These are phyloP conservation scores for Lycodopsis pacificus DNA, from an alignment of 2,797 vertebrate genomes.

Conservation along the genomic window DNA sequence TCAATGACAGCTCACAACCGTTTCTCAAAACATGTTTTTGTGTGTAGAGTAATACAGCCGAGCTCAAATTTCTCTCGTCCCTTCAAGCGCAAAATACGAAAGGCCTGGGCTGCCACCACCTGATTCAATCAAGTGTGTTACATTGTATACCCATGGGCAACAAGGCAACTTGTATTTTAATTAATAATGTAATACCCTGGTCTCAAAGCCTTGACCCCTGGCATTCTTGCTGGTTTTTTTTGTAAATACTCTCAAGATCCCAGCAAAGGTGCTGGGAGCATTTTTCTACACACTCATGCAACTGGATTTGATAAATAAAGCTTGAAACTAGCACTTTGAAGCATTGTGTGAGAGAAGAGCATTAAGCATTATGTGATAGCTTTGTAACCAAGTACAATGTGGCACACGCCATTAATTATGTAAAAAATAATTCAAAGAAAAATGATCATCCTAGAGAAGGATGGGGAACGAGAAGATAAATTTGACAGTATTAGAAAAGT, in stretches of 20 bases:
- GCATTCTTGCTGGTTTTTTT: conserved; percentile 89
- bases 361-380: conserved; percentile 34
- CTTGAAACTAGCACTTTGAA: conserved; percentile 44
- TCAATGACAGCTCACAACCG: conserved; percentile 78
- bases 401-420: conserved; percentile 15
- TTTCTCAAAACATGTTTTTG: conserved; percentile 83
- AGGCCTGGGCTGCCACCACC: conserved; percentile 91
- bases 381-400: conserved; percentile 14
- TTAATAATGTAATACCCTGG: conserved; percentile 94
- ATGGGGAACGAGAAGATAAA: background rate
- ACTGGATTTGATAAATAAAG: conserved; percentile 71
- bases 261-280: conserved; percentile 80
- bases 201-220: conserved; percentile 91
- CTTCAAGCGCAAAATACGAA: conserved; percentile 94
- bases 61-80: conserved; percentile 91
- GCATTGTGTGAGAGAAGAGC: conserved; percentile 25
- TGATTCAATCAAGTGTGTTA: conserved; percentile 99
- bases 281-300: conserved; percentile 70
- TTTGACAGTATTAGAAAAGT: conserved; percentile 4
- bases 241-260: conserved; percentile 93
- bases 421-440: background rate
- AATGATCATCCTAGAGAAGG: background rate
- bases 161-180: conserved; percentile 96
- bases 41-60: conserved; percentile 86
- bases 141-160: conserved; percentile 97